Evolutionary conservation across 2,113 vertebrate species (phyloP).

Genomic region (Zosterops lateralis): DNA sequence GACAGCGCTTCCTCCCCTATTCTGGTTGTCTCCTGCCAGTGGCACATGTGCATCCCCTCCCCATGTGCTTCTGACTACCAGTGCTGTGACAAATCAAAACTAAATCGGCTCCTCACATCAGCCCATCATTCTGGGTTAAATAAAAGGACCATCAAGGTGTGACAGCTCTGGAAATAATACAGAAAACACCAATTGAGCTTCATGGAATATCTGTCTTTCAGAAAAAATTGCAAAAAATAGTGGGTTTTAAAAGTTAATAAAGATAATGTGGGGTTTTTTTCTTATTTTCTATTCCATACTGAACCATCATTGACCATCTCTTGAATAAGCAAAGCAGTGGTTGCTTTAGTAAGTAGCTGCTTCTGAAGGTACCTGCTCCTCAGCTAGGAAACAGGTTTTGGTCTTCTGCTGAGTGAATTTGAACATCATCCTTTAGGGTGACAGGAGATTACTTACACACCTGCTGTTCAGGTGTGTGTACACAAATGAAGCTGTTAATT

Average conservation of each 20-base stretch:
- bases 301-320: neutral
- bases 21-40: too few species aligned
- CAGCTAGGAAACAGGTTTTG: neutral
- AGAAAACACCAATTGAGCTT: neutral
- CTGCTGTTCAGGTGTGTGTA: neutral
- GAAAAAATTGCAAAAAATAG: neutral
- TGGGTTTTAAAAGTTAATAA: neutral
- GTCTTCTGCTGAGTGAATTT: neutral
- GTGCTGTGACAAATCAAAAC: too few species aligned
- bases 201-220: neutral
- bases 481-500: neutral
- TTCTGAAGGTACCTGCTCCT: neutral
- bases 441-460: neutral
- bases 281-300: neutral
- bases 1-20: too few species aligned
- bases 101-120: neutral
- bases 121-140: neutral
- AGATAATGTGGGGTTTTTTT: neutral
- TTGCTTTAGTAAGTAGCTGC: constrained; percentile 24
- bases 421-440: neutral
- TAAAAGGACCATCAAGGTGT: neutral
- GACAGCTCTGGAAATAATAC: neutral
- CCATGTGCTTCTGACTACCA: neutral
- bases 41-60: neutral
- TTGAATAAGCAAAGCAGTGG: neutral